A percentile compares a stretch with the other conserved stretches of the same genome.
phyloP scores from a whole-genome alignment of 2,113 vertebrate species.

The Sinocyclocheilus maitianheensis region DNA sequence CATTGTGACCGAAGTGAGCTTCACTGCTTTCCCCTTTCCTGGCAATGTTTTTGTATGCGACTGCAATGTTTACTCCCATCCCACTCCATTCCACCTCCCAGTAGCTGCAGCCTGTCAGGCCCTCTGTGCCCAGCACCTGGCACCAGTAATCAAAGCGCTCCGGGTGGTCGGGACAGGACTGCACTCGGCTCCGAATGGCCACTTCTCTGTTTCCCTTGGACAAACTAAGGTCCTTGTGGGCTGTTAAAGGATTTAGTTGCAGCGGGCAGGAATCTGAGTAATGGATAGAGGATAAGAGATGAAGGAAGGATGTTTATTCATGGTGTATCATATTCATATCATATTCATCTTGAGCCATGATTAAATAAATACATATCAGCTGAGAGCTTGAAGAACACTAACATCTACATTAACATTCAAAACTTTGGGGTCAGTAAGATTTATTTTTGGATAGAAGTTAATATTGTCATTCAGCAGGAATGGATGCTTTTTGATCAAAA shows the following conservation, averaged over 20 bases:
- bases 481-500: too few species aligned
- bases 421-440: neutral
- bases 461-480: too few species aligned
- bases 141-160: constrained; percentile 71
- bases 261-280: constrained; percentile 42
- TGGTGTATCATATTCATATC: constrained; percentile 32
- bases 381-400: neutral
- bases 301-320: neutral
- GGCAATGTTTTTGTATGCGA: constrained; percentile 39
- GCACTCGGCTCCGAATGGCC: constrained; percentile 10
- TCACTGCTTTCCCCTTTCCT: constrained; percentile 59
- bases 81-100: constrained; percentile 75
- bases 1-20: constrained; percentile 72
- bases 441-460: neutral
- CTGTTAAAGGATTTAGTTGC: constrained; percentile 46
- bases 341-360: neutral
- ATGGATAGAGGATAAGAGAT: neutral
- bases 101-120: constrained; percentile 66
- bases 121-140: constrained; percentile 76
- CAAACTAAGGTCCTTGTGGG: constrained; percentile 43
- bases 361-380: neutral
- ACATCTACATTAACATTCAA: neutral
- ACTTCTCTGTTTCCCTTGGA: constrained; percentile 35
- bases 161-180: constrained; percentile 51
- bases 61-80: constrained; percentile 47